These are phyloP conservation scores for Mantis religiosa DNA, from an alignment of 2,888 invertebrate species.

Conservation along the genomic window DNA sequence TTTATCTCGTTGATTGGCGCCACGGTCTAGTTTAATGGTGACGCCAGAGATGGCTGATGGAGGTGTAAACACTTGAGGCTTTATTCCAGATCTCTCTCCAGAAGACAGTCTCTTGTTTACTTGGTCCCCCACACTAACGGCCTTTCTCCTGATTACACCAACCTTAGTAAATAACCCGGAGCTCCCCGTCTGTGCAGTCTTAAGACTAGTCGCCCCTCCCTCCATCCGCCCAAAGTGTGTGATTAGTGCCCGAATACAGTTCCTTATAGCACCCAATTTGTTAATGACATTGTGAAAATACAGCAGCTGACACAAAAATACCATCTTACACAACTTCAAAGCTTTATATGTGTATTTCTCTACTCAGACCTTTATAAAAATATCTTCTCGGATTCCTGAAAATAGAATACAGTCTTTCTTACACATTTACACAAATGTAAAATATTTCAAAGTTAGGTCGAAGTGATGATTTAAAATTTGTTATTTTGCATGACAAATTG, in stretches of 20 bases:
- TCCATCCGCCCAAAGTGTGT: too few relatives aligned
- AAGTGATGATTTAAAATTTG: too few relatives aligned
- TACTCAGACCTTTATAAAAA: too few relatives aligned
- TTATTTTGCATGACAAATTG: too few relatives aligned
- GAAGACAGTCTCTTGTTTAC: background rate
- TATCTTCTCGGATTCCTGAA: too few relatives aligned
- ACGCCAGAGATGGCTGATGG: background rate
- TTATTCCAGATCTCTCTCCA: background rate
- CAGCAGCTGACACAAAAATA: too few relatives aligned
- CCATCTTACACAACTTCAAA: too few relatives aligned
- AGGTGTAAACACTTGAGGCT: background rate
- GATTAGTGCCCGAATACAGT: background rate
- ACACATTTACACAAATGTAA: too few relatives aligned
- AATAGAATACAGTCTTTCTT: too few relatives aligned
- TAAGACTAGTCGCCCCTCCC: too few relatives aligned
- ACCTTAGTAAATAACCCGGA: background rate
- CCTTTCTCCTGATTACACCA: background rate
- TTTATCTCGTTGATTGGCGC: background rate
- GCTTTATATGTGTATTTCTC: too few relatives aligned
- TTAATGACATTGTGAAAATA: background rate
- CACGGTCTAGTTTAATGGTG: background rate
- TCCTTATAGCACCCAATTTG: background rate
- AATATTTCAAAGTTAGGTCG: too few relatives aligned
- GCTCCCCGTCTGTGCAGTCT: background rate
- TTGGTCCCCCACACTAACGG: background rate